Percentiles rank a stretch among this genome's conserved stretches.
These are phyloP conservation scores for Eupithecia centaureata DNA, from an alignment of 2,888 invertebrate genomes.

Conservation along the genomic window DNA sequence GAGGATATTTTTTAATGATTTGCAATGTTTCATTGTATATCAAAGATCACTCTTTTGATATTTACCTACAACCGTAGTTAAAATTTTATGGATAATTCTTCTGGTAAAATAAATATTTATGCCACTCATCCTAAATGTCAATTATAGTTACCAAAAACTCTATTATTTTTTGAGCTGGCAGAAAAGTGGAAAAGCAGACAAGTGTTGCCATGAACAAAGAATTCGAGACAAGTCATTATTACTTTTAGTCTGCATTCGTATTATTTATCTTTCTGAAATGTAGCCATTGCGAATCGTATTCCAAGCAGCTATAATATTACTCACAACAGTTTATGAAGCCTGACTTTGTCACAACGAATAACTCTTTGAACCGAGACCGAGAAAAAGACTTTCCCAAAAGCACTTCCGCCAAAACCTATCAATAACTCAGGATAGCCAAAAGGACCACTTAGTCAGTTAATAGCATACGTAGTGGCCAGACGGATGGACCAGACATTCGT, in stretches of 20 bases:
- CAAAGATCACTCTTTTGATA: neutral
- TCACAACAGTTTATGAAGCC: neutral
- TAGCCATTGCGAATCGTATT: neutral
- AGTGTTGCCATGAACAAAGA: too few relatives aligned
- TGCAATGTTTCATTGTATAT: neutral
- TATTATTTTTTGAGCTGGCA: too few relatives aligned
- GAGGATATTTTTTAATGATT: neutral
- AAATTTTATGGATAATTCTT: neutral
- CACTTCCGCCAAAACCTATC: conserved; percentile 15
- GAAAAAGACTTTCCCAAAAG: conserved; percentile 5
- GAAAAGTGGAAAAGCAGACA: too few relatives aligned
- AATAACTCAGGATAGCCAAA: conserved; percentile 49
- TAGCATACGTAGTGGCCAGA: conserved; percentile 53
- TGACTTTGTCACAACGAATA: neutral
- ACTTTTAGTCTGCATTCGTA: neutral
- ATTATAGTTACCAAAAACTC: neutral
- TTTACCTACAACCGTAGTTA: neutral
- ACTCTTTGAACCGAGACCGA: neutral
- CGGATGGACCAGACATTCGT: conserved; percentile 49
- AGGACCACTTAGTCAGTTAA: conserved; percentile 57
- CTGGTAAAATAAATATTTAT: neutral
- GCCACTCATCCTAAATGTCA: neutral
- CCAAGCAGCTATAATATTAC: neutral
- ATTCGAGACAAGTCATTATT: too few relatives aligned
- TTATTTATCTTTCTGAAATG: neutral